phyloP scores from a whole-genome alignment of 2,797 vertebrate genomes.

The Lithobates pipiens region DNA sequence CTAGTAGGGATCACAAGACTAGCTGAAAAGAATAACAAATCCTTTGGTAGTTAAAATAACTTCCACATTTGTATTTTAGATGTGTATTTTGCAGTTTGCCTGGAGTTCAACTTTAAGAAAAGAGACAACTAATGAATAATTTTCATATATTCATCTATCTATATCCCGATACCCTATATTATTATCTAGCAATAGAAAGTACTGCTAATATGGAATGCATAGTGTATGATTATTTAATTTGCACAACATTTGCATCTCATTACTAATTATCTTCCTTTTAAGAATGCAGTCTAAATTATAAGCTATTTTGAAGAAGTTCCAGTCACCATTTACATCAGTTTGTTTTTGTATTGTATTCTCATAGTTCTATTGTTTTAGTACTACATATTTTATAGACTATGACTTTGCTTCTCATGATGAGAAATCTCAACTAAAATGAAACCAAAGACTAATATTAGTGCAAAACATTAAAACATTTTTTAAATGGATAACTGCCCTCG shows the following conservation, averaged over 20 bases:
- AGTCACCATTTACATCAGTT: background rate
- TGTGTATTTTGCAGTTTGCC: too few relatives aligned
- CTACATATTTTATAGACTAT: background rate
- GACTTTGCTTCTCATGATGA: background rate
- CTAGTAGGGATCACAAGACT: too few relatives aligned
- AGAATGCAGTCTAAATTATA: background rate
- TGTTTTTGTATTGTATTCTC: background rate
- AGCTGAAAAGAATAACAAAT: too few relatives aligned
- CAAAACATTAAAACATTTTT: too few relatives aligned
- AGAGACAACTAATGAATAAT: too few relatives aligned
- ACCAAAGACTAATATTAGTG: background rate
- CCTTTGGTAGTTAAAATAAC: too few relatives aligned
- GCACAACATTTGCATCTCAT: conserved; percentile 31
- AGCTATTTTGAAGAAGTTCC: background rate
- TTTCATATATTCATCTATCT: conserved; percentile 10
- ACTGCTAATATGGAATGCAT: background rate
- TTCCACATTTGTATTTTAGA: too few relatives aligned
- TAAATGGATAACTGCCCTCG: too few relatives aligned
- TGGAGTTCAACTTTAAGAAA: too few relatives aligned
- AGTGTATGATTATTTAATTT: conserved; percentile 20
- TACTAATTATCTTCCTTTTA: conserved; percentile 32
- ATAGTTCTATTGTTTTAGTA: background rate
- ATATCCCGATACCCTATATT: background rate
- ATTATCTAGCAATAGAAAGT: background rate
- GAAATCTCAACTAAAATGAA: background rate